phyloP scores from a whole-genome alignment of 2,888 invertebrate species.

The Caenorhabditis doughertyi region DNA sequence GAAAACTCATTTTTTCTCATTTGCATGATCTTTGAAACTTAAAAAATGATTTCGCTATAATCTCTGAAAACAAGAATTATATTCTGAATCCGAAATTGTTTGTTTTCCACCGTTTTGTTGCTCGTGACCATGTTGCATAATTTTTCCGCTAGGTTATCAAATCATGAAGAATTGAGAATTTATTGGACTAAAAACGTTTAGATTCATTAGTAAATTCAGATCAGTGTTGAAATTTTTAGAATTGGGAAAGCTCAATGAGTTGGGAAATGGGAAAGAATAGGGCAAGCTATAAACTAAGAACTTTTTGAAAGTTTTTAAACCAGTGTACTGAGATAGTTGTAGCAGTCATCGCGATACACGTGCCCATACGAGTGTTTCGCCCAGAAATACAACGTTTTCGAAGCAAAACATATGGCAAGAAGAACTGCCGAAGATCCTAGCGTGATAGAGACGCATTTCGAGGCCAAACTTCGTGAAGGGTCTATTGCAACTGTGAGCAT shows the following conservation, averaged over 20 bases:
- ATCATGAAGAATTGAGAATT: no score
- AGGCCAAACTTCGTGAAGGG: constrained; percentile 55
- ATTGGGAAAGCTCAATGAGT: constrained; percentile 1
- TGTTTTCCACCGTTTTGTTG: no score
- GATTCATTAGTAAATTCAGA: neutral
- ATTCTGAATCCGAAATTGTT: no score
- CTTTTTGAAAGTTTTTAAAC: constrained; percentile 26
- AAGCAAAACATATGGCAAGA: constrained; percentile 52
- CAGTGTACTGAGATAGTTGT: constrained; percentile 59
- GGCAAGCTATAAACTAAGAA: constrained; percentile 9
- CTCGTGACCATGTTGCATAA: no score
- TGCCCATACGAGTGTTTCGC: constrained; percentile 49
- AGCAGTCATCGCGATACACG: constrained; percentile 57
- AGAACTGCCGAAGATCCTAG: constrained; percentile 66
- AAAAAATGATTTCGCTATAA: neutral
- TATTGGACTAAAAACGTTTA: neutral
- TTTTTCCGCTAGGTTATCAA: no score
- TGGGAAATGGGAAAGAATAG: neutral
- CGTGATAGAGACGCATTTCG: constrained; percentile 66
- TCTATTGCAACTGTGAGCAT: constrained; percentile 63
- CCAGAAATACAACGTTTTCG: constrained; percentile 65
- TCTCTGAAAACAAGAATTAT: no score
- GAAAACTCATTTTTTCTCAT: constrained; percentile 16
- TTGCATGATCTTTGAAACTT: neutral
- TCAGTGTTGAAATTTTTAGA: constrained; percentile 8